phyloP scores from a whole-genome alignment of 1,140 invertebrate species.

The Drosophila aff. region DNA sequence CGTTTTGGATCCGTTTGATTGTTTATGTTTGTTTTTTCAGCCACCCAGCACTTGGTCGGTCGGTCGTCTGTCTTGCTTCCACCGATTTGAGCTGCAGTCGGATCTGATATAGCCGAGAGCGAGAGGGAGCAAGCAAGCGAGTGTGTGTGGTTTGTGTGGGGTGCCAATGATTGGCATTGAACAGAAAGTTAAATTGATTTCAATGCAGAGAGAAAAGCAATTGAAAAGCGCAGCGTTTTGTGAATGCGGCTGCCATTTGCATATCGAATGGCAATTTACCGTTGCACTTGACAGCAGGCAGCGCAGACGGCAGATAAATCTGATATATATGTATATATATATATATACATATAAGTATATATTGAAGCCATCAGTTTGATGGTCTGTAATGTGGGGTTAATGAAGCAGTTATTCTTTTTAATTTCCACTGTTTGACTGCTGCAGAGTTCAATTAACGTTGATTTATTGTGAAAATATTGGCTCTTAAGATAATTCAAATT shows the following conservation, averaged over 20 bases:
- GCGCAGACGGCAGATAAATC: constrained; percentile 11
- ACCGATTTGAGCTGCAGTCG: constrained; percentile 24
- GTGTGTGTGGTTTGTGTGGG: constrained; percentile 38
- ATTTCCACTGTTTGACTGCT: neutral
- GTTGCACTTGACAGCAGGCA: constrained; percentile 69
- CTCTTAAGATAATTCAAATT: constrained; percentile 1
- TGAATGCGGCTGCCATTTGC: constrained; percentile 77
- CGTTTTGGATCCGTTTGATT: constrained; percentile 73
- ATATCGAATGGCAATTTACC: constrained; percentile 76
- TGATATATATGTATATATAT: neutral
- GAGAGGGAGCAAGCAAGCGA: constrained; percentile 1
- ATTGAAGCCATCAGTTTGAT: constrained; percentile 21
- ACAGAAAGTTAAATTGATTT: constrained; percentile 83
- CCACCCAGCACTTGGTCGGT: constrained; percentile 21
- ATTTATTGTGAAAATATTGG: constrained; percentile 12
- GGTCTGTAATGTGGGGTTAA: constrained; percentile 33
- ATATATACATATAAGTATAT: neutral
- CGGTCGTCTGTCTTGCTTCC: constrained; percentile 8
- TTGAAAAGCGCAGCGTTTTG: constrained; percentile 77
- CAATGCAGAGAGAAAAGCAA: constrained; percentile 73
- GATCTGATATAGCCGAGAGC: constrained; percentile 34
- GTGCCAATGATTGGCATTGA: constrained; percentile 81
- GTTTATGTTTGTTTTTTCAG: constrained; percentile 66
- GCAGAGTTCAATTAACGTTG: constrained; percentile 11
- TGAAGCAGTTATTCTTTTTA: constrained; percentile 11